These are phyloP conservation scores for Calypte anna DNA, from an alignment of 2,113 vertebrate species.

Conservation along the genomic window DNA sequence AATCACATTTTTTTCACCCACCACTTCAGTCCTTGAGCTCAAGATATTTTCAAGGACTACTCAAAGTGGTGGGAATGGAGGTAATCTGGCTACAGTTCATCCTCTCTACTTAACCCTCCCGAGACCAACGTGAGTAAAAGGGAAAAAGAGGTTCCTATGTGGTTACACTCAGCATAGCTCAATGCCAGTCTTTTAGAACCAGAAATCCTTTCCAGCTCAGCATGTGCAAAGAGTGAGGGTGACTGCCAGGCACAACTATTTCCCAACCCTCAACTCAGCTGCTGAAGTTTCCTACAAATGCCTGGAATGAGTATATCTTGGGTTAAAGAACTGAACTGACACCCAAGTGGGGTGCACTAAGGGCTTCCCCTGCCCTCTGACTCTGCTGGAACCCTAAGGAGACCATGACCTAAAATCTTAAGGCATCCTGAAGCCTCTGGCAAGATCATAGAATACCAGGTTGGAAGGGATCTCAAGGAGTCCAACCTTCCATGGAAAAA, in stretches of 20 bases:
- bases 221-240: not conserved
- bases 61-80: not conserved
- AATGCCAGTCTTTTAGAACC: not conserved
- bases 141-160: not conserved
- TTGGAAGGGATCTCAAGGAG: no score
- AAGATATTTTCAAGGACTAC: not conserved
- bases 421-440: not conserved
- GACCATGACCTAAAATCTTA: not conserved
- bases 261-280: not conserved
- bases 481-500: no score
- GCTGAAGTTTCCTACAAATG: not conserved
- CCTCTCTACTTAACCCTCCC: not conserved
- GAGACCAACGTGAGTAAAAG: rapidly evolving
- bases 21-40: not conserved
- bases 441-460: not conserved
- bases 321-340: not conserved
- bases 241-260: not conserved
- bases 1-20: not conserved
- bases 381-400: not conserved
- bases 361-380: not conserved
- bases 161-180: not conserved
- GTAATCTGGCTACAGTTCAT: not conserved
- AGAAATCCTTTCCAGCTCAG: not conserved
- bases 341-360: not conserved
- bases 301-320: not conserved